Percentiles rank a stretch among this genome's conserved stretches.
phyloP scores from a whole-genome alignment of 2,113 vertebrate genomes.

The Rhea americana region DNA sequence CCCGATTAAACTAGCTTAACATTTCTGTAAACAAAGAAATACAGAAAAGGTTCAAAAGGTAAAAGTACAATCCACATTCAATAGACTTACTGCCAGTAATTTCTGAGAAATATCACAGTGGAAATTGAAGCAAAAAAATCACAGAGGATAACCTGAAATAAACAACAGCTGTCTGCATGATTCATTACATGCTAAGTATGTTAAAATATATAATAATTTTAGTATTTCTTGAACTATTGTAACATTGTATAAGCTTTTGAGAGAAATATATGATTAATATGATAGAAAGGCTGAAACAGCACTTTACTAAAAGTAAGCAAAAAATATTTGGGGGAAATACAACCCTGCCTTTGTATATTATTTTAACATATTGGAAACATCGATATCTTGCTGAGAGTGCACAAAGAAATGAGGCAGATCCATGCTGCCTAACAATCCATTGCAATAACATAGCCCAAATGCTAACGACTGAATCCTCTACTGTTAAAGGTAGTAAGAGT shows the following conservation, averaged over 20 bases:
- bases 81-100: not conserved
- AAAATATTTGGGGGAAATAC: not conserved
- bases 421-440: not conserved
- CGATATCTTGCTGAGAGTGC: not conserved
- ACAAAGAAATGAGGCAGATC: not conserved
- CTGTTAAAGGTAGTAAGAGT: not conserved
- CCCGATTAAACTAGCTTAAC: not conserved
- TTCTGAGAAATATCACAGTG: not conserved
- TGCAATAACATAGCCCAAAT: not conserved
- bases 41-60: not conserved
- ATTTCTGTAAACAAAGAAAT: constrained; percentile 13
- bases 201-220: not conserved
- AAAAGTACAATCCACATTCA: not conserved
- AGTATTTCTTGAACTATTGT: not conserved
- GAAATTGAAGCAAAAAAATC: not conserved
- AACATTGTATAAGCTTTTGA: not conserved
- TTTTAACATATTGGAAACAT: not conserved
- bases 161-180: not conserved
- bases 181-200: not conserved
- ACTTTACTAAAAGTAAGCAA: not conserved
- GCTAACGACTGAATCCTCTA: not conserved
- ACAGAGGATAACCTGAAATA: not conserved
- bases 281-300: not conserved
- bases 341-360: not conserved
- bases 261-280: not conserved